Conservation (phyloP, 2,797 vertebrate species). For the Aselliscus stoliczkanus region DNA sequence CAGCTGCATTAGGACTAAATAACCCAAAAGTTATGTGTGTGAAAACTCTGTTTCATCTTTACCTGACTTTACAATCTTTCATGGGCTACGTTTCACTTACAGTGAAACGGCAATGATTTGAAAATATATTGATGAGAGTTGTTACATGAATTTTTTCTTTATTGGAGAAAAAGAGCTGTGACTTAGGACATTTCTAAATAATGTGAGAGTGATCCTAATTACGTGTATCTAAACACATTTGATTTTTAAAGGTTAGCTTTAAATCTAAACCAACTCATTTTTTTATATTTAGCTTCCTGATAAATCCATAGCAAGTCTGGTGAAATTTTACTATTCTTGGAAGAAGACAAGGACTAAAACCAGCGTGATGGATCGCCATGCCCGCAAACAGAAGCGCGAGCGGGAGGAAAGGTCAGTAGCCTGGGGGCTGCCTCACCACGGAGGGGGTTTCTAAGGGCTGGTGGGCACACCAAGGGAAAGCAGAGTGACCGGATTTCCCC, state of each 20-base stretch:
- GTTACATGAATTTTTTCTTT: background rate
- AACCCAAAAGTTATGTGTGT: background rate
- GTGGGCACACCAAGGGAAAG: background rate
- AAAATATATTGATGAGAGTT: background rate
- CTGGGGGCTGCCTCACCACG: background rate
- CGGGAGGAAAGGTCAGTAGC: constrained; percentile 90
- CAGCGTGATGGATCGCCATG: constrained; percentile 96
- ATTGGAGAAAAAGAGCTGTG: background rate
- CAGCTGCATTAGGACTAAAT: background rate
- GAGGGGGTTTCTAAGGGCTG: background rate
- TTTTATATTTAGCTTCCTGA: constrained; percentile 90
- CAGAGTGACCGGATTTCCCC: background rate
- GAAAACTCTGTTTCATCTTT: background rate
- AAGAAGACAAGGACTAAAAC: constrained; percentile 97
- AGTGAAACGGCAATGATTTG: background rate
- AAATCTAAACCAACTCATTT: background rate
- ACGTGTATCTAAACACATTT: background rate
- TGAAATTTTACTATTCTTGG: constrained; percentile 98
- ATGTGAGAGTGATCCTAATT: background rate
- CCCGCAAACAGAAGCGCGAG: constrained; percentile 93
- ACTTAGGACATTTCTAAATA: background rate
- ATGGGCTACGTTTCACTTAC: background rate
- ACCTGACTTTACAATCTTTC: background rate
- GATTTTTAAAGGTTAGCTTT: background rate
- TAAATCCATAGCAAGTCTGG: constrained; percentile 95